phyloP scores from a whole-genome alignment of 1,140 invertebrate genomes.

The Drosophila baimaii region DNA sequence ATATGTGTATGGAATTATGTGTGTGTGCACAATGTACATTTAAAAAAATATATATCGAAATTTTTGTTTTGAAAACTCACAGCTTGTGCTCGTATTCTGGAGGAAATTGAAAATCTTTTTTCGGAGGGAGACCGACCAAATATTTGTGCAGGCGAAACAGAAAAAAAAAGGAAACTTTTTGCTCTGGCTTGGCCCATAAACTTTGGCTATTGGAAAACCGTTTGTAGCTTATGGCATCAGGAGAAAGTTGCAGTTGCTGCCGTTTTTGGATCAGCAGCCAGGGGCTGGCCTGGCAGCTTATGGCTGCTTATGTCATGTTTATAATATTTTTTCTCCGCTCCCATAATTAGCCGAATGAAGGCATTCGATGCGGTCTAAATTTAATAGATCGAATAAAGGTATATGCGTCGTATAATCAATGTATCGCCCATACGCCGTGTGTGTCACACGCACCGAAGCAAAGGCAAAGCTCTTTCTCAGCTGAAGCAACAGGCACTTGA shows the following conservation, averaged over 20 bases:
- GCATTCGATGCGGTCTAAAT: slow-evolving; percentile 32
- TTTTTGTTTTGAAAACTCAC: slow-evolving; percentile 51
- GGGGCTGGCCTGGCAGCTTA: slow-evolving; percentile 19
- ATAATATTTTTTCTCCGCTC: slow-evolving; percentile 40
- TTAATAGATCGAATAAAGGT: slow-evolving; percentile 28
- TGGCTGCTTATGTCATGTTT: slow-evolving; percentile 60
- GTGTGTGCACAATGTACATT: slow-evolving; percentile 21
- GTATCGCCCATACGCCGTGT: slow-evolving; percentile 73
- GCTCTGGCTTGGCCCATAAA: slow-evolving; percentile 29
- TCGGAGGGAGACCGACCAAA: not conserved
- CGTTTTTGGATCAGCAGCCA: slow-evolving; percentile 37
- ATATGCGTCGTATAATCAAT: slow-evolving; percentile 62
- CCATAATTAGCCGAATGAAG: slow-evolving; percentile 48
- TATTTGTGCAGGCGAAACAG: slow-evolving; percentile 2
- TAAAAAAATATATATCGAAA: slow-evolving; percentile 5
- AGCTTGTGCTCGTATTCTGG: slow-evolving; percentile 43
- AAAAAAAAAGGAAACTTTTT: slow-evolving; percentile 12
- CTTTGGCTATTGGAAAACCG: slow-evolving; percentile 41
- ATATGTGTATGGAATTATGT: slow-evolving; percentile 31
- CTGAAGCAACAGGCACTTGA: slow-evolving; percentile 50
- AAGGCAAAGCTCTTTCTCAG: slow-evolving; percentile 23
- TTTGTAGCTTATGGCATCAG: slow-evolving; percentile 39
- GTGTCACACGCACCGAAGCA: slow-evolving; percentile 54
- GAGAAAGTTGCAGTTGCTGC: slow-evolving; percentile 61
- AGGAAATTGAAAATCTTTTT: slow-evolving; percentile 42